Evolutionary conservation across 2,888 invertebrate species (phyloP), one percentile per base, ranked within the genome.

Genomic region (Anthrax anthrax): DNA sequence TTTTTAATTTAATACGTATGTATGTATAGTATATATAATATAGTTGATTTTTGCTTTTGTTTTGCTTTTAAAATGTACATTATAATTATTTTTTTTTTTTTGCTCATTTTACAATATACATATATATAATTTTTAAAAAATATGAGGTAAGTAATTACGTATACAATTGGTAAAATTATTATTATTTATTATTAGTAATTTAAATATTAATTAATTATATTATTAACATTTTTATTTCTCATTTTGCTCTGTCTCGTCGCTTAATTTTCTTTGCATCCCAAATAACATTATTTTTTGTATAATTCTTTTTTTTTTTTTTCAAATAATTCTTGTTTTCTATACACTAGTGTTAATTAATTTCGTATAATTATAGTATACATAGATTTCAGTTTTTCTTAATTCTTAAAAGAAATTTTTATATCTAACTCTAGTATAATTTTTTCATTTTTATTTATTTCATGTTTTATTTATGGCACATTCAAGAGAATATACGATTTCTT

Each of bases 141-240:
- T 49, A 51, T 53, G 53, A 53, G 53, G 53, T 53, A 53, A 52
- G 47, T 45, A 50, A 23, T 53, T 53, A 53, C 53, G 53, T 53
- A 53, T 53, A 53, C 53, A 53, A n/a, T 52, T 51, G 52, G 52
- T 52, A 43, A 49, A 52, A 46, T n/a, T 47, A 43, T 23, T 23
- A 23, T 4, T 23, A 23, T 23, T 23, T 23, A 23, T 4, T 23
- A 23, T 23, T 23, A 8, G 23, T 23, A 23, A 6, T 23, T 6
- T 23, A 23, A 6, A 6, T 8, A 23, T 23, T 23, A n/a, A n/a
- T n/a, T n/a, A n/a, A n/a, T n/a, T n/a, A n/a, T n/a, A n/a, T n/a
- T n/a, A n/a, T n/a, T n/a, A n/a, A n/a, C n/a, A n/a, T n/a, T n/a
- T n/a, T n/a, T n/a, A n/a, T n/a, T n/a, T n/a, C n/a, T n/a, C n/a